Evolutionary conservation across 1,140 invertebrate genomes (phyloP), one percentile per base, ranked within the genome.

Genomic region (Physella acuta): DNA sequence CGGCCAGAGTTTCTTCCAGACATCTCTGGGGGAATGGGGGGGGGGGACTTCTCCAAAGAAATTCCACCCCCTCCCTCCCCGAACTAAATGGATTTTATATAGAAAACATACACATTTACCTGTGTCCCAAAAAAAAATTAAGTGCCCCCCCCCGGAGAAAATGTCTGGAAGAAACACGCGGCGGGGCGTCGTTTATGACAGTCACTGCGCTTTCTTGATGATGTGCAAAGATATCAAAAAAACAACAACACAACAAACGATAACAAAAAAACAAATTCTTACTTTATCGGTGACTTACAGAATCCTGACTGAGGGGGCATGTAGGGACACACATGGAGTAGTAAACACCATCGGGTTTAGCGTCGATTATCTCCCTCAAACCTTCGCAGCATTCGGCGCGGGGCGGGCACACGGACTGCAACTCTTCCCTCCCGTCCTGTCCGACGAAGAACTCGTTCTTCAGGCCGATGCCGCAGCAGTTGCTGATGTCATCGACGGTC

Each of bases 321-420:
- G 55, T 52, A 20, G 64, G 64, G 17, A 67, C 52, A 67, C 64
- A 67, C 52, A 67, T 4, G 36, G 64, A 67, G 53, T 36, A 67
- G 52, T 11, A 55, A 20, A 28, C 31, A 2, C 64, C 52, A 26
- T 37, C 52, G 8, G 34, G 8, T n/a, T 55, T 56, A 33, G 36
- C 31, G 1, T 67, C 51, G 1, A 37, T 30, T 8, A 67, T 31
- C 52, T 67, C 64, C n/a, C 64, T 55, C 2, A 67, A 52, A 24
- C 64, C 64, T 17, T 55, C 64, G 37, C 64, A 67, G 28, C 64
- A 67, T 3, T 26, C 64, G 2, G 30, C 30, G 14, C n/a, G 44
- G 3, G 33, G 24, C 26, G 31, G 0, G 26, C 64, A 67, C 5
- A 39, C 31, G 1, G 11, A n/a, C n/a, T 34, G 52, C 2, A 67